These are phyloP conservation scores for Coendou prehensilis DNA, from an alignment of 2,797 vertebrate genomes.

Conservation along the genomic window DNA sequence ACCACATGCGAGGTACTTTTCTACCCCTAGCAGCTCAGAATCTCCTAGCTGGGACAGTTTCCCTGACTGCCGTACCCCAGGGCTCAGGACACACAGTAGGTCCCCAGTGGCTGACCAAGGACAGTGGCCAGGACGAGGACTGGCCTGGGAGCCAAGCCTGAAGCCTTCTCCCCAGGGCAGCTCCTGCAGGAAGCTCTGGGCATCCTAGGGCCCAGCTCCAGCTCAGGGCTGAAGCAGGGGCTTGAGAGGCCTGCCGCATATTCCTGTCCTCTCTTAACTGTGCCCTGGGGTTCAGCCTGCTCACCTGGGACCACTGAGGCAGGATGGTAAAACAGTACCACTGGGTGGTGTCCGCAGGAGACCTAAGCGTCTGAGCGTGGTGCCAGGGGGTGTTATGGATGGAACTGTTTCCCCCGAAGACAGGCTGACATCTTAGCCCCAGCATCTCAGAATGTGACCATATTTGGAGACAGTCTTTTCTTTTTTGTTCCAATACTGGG, in stretches of 20 bases:
- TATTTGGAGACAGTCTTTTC: background rate
- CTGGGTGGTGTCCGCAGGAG: background rate
- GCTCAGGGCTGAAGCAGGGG: background rate
- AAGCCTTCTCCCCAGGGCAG: background rate
- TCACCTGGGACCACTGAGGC: background rate
- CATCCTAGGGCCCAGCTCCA: background rate
- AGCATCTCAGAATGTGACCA: background rate
- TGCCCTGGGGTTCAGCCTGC: background rate
- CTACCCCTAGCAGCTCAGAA: background rate
- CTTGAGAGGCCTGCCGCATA: no score
- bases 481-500: background rate
- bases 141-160: background rate
- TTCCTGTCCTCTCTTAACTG: background rate
- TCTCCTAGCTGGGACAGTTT: background rate
- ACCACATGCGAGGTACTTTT: background rate
- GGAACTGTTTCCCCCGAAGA: background rate
- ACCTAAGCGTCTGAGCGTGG: background rate
- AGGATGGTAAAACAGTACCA: background rate
- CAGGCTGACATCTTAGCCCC: fast-evolving
- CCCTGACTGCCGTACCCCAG: no score
- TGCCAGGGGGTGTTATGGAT: background rate
- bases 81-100: fast-evolving
- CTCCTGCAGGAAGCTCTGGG: background rate
- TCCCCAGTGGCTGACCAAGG: background rate
- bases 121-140: fast-evolving